Base-by-base conservation (phyloP, 2,888 invertebrate genomes). In the Podotricha telesiphe region DNA sequence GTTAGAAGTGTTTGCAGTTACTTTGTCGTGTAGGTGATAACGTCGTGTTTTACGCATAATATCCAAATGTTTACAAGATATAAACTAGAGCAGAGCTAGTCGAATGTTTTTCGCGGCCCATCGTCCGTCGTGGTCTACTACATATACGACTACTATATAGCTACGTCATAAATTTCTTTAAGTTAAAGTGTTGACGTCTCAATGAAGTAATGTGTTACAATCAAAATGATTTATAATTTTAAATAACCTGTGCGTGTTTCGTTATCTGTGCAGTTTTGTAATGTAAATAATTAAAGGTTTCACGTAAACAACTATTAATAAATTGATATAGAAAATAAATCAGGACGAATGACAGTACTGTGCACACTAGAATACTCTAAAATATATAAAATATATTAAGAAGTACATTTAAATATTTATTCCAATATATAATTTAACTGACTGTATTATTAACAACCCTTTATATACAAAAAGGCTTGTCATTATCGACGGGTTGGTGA, bases 91-190 rank as follows among this genome's bases (percentile, higher is more conserved):
- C 67, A 48, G 59, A 50, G 72, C 77, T 78, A 73, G 69, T 75
- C 68, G 69, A 69, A 80, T 79, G 78, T 86, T 85, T 79, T 81
- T 82, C 80, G 80, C 83, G 78, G 80, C 80, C 78, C 80, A 82
- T 82, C 76, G 74, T 72, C 75, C 76, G 78, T 73, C 73, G 51
- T 72, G 72, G 78, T 80, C 82, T n/a, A n/a, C n/a, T n/a, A n/a
- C n/a, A n/a, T n/a, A n/a, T n/a, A n/a, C n/a, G n/a, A n/a, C 76
- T 78, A 80, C 83, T 80, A 79, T 79, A 81, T 78, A 55, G 65
- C 77, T 82, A 80, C 77, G 76, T 74, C 77, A 81, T 80, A 83
- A 82, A 82, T 81, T 81, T 78, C 75, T 71, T 71, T 78, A 76
- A 81, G 79, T 48, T 50, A 15, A 47, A 48, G 20, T 62, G 48